phyloP scores from a whole-genome alignment of 2,113 vertebrate genomes.

The Petromus typicus region DNA sequence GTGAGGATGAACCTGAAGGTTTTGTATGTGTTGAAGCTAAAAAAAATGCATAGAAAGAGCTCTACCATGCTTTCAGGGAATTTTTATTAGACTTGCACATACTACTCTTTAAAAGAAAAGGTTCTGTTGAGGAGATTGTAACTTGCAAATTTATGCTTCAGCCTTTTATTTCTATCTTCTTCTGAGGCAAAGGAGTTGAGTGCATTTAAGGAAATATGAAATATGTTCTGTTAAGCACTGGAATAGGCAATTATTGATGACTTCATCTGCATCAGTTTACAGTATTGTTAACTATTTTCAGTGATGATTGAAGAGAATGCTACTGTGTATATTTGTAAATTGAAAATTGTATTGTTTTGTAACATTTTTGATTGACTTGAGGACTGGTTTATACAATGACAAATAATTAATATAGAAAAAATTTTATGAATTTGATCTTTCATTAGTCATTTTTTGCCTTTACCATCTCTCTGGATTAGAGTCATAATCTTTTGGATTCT shows the following conservation, averaged over 20 bases:
- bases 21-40: background rate
- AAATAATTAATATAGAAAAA: background rate
- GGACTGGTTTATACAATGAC: background rate
- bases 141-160: background rate
- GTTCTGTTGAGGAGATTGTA: background rate
- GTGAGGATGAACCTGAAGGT: background rate
- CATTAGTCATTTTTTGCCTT: background rate
- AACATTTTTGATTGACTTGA: conserved; percentile 4
- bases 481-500: background rate
- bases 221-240: background rate
- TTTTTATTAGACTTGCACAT: background rate
- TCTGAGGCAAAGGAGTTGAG: background rate
- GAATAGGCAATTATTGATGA: background rate
- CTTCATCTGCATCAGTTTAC: background rate
- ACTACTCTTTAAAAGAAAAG: background rate
- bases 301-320: background rate
- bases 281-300: background rate
- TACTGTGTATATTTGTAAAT: background rate
- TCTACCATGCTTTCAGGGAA: background rate
- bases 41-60: background rate
- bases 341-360: background rate
- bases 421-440: background rate
- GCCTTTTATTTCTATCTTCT: background rate
- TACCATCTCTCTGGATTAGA: background rate
- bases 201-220: conserved; percentile 8